A percentile compares a stretch with the other conserved stretches of the same genome.
Evolutionary conservation across 2,888 invertebrate species (phyloP).

Genomic region (Ethmia dodecea): DNA sequence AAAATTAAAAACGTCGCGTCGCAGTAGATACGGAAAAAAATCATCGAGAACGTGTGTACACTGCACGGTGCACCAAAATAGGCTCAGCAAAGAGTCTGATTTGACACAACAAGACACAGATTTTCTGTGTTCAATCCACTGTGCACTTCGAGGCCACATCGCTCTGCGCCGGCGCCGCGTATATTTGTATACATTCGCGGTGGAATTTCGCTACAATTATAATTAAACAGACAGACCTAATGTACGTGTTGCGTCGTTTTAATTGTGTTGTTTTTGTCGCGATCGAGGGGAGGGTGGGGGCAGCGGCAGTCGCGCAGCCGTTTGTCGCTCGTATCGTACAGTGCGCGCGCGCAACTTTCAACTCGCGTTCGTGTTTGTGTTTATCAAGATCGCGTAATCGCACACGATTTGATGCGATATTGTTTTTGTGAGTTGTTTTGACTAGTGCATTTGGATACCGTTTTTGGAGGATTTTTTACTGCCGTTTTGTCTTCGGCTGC

Average conservation of each 20-base stretch:
- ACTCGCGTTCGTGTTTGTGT: not conserved
- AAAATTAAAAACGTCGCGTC: too few relatives aligned
- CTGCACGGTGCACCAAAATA: too few relatives aligned
- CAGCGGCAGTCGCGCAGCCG: not conserved
- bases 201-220: conserved; percentile 6
- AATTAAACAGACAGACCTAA: conserved; percentile 9
- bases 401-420: too few relatives aligned
- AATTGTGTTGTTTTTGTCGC: conserved; percentile 11
- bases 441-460: too few relatives aligned
- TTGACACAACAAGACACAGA: too few relatives aligned
- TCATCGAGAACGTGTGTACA: too few relatives aligned
- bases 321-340: not conserved
- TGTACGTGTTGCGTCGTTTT: conserved; percentile 5
- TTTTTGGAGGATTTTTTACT: too few relatives aligned
- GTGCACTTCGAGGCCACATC: not conserved
- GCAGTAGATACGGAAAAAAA: too few relatives aligned
- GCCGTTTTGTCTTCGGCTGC: too few relatives aligned
- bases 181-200: not conserved
- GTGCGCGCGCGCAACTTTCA: conserved; percentile 1
- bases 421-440: too few relatives aligned
- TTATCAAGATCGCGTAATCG: not conserved
- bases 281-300: not conserved
- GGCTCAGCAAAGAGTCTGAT: too few relatives aligned
- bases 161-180: not conserved
- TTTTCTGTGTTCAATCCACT: not conserved